Evolutionary conservation across 2,797 vertebrate species (phyloP).

Genomic region (Pagetopsis macropterus): DNA sequence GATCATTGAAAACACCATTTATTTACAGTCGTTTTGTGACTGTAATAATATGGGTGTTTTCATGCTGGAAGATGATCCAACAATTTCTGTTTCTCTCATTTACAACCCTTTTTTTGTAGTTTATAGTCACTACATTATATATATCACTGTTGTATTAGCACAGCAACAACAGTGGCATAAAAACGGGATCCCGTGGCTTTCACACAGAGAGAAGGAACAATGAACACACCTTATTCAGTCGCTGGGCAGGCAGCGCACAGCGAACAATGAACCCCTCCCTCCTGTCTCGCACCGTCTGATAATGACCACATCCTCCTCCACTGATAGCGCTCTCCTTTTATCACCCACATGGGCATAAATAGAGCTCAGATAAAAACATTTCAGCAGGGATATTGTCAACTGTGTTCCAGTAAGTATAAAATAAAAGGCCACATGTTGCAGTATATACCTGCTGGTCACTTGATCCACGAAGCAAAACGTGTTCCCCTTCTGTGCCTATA

Average conservation of each 20-base stretch:
- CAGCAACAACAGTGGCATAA: slow-evolving; percentile 26
- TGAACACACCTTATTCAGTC: slow-evolving; percentile 79
- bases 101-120: slow-evolving; percentile 30
- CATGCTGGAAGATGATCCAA: slow-evolving; percentile 23
- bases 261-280: slow-evolving; percentile 78
- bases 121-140: slow-evolving; percentile 32
- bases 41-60: slow-evolving; percentile 46
- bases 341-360: slow-evolving; percentile 72
- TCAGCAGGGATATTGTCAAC: slow-evolving; percentile 52
- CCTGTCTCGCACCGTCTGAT: slow-evolving; percentile 75
- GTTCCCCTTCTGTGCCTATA: slow-evolving; percentile 22
- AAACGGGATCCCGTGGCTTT: slow-evolving; percentile 52
- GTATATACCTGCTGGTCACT: slow-evolving; percentile 33
- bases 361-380: slow-evolving; percentile 55
- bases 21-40: slow-evolving; percentile 38
- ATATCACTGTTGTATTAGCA: slow-evolving; percentile 9
- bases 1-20: neutral
- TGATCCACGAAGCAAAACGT: slow-evolving; percentile 22
- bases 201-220: slow-evolving; percentile 67
- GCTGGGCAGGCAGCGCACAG: slow-evolving; percentile 60
- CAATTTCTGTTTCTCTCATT: slow-evolving; percentile 40
- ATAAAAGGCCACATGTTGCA: slow-evolving; percentile 45
- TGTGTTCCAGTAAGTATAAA: slow-evolving; percentile 1
- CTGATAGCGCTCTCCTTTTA: slow-evolving; percentile 69
- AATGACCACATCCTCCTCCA: slow-evolving; percentile 74